Evolutionary conservation across 2,113 vertebrate species (phyloP).

Genomic region (Circaetus cinerascens): DNA sequence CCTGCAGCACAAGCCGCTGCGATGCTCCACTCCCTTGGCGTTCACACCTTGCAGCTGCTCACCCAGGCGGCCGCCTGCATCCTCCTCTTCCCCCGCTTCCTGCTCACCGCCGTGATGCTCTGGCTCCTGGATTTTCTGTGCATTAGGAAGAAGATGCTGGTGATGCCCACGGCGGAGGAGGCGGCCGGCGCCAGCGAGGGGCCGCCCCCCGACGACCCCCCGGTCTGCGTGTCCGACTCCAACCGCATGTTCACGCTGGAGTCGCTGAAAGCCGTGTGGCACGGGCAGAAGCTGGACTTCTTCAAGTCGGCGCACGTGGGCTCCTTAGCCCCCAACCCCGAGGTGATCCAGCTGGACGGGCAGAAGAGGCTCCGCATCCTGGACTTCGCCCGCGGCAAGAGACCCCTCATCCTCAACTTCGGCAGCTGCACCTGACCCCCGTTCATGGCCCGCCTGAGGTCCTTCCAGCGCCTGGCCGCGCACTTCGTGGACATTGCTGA

Average conservation of each 20-base stretch:
- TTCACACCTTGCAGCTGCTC: slow-evolving; percentile 85
- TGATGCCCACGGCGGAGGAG: slow-evolving; percentile 76
- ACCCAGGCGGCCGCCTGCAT: slow-evolving; percentile 89
- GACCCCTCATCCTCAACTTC: slow-evolving; percentile 96
- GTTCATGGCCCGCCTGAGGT: slow-evolving; percentile 96
- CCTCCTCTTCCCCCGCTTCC: slow-evolving; percentile 93
- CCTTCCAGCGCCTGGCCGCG: slow-evolving; percentile 90
- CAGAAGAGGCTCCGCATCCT: slow-evolving; percentile 81
- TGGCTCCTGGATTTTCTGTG: slow-evolving; percentile 97
- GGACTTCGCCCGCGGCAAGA: slow-evolving; percentile 85
- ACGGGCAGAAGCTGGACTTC: slow-evolving; percentile 95
- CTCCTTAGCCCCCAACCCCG: slow-evolving; percentile 88
- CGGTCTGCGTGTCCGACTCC: slow-evolving; percentile 92
- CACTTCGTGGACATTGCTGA: slow-evolving; percentile 93
- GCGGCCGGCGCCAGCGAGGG: slow-evolving; percentile 30
- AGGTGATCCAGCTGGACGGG: slow-evolving; percentile 88
- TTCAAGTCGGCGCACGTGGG: slow-evolving; percentile 94
- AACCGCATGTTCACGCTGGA: slow-evolving; percentile 95
- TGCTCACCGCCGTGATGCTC: slow-evolving; percentile 91
- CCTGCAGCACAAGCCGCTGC: slow-evolving; percentile 56
- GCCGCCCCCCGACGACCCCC: slow-evolving; percentile 86
- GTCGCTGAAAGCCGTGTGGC: slow-evolving; percentile 95
- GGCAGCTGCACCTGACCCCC: slow-evolving; percentile 99
- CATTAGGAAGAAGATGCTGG: slow-evolving; percentile 89
- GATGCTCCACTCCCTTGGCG: slow-evolving; percentile 87